Base-by-base conservation (phyloP, 2,888 invertebrate genomes). In the Rutpela maculata region DNA sequence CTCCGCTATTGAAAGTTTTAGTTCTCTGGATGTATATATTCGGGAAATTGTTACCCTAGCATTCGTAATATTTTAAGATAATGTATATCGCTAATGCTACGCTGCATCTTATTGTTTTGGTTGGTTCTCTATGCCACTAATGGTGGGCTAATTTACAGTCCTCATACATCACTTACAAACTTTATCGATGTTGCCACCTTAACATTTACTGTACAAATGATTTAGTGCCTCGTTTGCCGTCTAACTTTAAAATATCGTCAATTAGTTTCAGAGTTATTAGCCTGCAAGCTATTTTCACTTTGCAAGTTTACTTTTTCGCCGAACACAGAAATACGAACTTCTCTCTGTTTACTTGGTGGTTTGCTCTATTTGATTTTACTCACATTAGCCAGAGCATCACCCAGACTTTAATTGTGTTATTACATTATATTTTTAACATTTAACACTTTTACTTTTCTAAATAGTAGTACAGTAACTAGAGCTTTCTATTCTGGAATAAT, bases 121-220 rank as follows among this genome's bases (percentile, higher is more conserved):
- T 31, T 70, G 38, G 43, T 50, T 63, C 63, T 35, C 26, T 26
- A 12, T 43, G 18, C 68, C 63, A 65, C 75, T 80, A 84, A 85
- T 82, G 84, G 82, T 80, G 80, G 83, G 80, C 83, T 85, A 86
- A 87, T 87, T 87, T 86, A 85, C 84, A 84, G 84, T 85, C 83
- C 85, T 82, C 85, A 86, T 87, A 86, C 86, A 86, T 86, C 86
- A 86, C 85, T 84, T 86, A 83, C 83, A 85, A 86, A 86, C 84
- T 86, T 86, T 72, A 72, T 72, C 72, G 72, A 63, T 72, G 72
- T 72, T 72, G 72, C 72, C 72, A 72, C 72, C 72, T 72, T 72
- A 72, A 72, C 72, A 72, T 72, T 72, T 63, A 72, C 72, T 63
- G 72, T 72, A 31, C 72, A 63, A 72, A 72, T 72, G 72, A 72